Percentiles rank a stretch among this genome's conserved stretches.
Evolutionary conservation across 2,888 invertebrate species (phyloP).

Genomic region (Eurois occulta): DNA sequence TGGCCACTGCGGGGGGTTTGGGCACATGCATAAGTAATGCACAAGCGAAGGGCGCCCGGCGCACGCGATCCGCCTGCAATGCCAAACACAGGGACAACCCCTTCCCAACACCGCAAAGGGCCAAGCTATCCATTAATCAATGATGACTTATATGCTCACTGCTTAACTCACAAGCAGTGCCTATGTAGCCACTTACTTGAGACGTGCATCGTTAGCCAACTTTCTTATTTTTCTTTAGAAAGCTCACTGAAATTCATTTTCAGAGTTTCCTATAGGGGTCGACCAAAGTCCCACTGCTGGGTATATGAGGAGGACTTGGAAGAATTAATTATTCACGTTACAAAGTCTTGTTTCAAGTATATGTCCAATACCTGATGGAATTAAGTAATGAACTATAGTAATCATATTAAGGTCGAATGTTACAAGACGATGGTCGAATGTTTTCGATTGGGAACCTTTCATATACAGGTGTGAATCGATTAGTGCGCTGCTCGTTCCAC

Average conservation of each 20-base stretch:
- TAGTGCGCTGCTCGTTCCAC: constrained; percentile 81
- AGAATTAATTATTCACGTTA: not conserved
- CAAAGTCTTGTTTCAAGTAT: not conserved
- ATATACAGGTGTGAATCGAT: constrained; percentile 89
- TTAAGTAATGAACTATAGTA: constrained; percentile 16
- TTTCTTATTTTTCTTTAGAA: constrained; percentile 8
- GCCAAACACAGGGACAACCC: constrained; percentile 80
- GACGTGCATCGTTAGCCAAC: not conserved
- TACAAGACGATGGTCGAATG: constrained; percentile 43
- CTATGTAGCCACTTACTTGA: constrained; percentile 53
- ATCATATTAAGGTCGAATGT: constrained; percentile 33
- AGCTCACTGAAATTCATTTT: not conserved
- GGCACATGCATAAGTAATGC: constrained; percentile 89
- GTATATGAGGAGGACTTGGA: not conserved
- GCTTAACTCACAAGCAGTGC: constrained; percentile 32
- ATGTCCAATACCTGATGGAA: not conserved
- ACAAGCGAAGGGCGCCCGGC: constrained; percentile 84
- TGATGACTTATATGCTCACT: constrained; percentile 75
- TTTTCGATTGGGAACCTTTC: constrained; percentile 67
- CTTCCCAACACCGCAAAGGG: constrained; percentile 75
- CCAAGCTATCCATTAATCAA: constrained; percentile 83
- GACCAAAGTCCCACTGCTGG: not conserved
- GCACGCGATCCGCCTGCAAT: constrained; percentile 85
- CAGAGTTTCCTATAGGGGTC: not conserved
- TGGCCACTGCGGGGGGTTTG: constrained; percentile 70